A percentile compares a stretch with the other conserved stretches of the same genome.
Conservation (phyloP, 1,140 invertebrate genomes). For the Drosophila serrata region DNA sequence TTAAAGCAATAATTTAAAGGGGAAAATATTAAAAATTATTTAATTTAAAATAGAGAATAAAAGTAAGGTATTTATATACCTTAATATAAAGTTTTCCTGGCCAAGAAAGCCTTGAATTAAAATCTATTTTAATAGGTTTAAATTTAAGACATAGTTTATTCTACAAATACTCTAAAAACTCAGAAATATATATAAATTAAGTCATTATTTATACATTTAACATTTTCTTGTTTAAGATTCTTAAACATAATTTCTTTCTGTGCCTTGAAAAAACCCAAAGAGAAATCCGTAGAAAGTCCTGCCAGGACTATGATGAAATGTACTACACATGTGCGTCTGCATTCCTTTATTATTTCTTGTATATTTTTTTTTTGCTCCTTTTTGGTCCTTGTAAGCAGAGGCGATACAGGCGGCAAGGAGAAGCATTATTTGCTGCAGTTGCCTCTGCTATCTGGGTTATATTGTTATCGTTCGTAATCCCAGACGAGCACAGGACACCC, state of each 20-base stretch:
- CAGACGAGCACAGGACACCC: conserved; percentile 43
- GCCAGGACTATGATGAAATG: conserved; percentile 35
- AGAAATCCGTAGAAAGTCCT: neutral
- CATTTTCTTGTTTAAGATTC: neutral
- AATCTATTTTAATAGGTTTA: no score
- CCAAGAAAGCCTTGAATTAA: no score
- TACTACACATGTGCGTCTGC: conserved; percentile 41
- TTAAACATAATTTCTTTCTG: neutral
- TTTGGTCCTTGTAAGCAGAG: conserved; percentile 11
- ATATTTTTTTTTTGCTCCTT: neutral
- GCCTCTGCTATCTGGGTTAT: conserved; percentile 44
- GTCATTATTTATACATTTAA: no score
- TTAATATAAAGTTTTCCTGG: neutral
- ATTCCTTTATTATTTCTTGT: conserved; percentile 30
- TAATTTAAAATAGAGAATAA: neutral
- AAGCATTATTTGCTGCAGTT: conserved; percentile 40
- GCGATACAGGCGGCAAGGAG: conserved; percentile 6
- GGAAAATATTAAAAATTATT: neutral
- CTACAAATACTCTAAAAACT: neutral
- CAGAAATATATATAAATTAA: no score
- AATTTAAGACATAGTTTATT: neutral
- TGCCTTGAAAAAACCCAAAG: conserved; percentile 2
- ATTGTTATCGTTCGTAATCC: conserved; percentile 62
- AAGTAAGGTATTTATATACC: no score
- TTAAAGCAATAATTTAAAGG: neutral